phyloP scores from a whole-genome alignment of 2,888 invertebrate genomes.

The Tinea pellionella region DNA sequence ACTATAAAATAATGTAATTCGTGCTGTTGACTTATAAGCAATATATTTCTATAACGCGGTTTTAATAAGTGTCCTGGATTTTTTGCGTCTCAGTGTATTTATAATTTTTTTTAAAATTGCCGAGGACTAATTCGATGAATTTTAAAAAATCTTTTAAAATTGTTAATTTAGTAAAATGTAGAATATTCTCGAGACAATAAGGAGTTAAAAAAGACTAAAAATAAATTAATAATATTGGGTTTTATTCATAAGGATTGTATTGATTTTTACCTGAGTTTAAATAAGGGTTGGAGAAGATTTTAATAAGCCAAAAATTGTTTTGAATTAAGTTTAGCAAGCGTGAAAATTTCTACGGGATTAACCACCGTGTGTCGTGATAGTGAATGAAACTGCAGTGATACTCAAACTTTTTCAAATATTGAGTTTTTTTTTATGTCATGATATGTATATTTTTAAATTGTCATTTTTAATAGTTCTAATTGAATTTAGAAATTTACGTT shows the following conservation, averaged over 20 bases:
- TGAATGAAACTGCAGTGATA: slow-evolving; percentile 19
- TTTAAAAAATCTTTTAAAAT: background rate
- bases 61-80: no score
- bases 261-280: slow-evolving; percentile 29
- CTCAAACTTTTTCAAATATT: slow-evolving; percentile 41
- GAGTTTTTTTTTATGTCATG: background rate
- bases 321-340: slow-evolving; percentile 56
- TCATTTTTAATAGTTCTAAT: no score
- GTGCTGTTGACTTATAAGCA: no score
- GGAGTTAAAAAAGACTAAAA: slow-evolving; percentile 11
- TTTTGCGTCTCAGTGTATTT: no score
- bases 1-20: no score
- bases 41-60: no score
- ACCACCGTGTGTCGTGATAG: slow-evolving; percentile 16
- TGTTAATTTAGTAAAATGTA: background rate
- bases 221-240: background rate
- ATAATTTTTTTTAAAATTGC: no score
- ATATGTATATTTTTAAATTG: no score
- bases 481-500: no score
- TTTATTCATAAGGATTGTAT: slow-evolving; percentile 7
- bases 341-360: slow-evolving; percentile 60
- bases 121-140: no score
- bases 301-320: slow-evolving; percentile 66
- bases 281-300: slow-evolving; percentile 32
- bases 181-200: background rate